Evolutionary conservation across 1,140 invertebrate genomes (phyloP).

Genomic region (Drosophila kanapiae): DNA sequence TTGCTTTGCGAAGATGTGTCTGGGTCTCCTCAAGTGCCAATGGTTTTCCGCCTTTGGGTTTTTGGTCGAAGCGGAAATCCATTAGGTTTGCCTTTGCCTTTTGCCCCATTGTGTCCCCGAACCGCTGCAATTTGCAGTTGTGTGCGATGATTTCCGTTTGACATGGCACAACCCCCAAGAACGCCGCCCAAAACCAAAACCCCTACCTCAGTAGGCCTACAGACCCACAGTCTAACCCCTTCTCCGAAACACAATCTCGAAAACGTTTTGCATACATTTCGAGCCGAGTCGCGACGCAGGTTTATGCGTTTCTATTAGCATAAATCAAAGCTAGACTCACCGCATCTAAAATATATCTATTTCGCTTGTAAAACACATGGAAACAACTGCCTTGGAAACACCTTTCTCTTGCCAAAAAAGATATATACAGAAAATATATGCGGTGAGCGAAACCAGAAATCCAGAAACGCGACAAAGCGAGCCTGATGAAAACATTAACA

Average conservation of each 20-base stretch:
- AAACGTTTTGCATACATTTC: conserved; percentile 74
- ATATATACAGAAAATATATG: conserved; percentile 28
- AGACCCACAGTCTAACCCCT: background rate
- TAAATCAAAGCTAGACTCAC: conserved; percentile 64
- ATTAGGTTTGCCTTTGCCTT: conserved; percentile 61
- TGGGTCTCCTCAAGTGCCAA: conserved; percentile 65
- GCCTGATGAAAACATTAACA: conserved; percentile 80
- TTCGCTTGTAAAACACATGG: conserved; percentile 70
- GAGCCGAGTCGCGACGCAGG: conserved; percentile 5
- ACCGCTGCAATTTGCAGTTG: conserved; percentile 71
- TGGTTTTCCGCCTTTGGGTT: conserved; percentile 70
- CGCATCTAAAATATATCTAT: conserved; percentile 27
- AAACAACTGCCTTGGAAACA: conserved; percentile 68
- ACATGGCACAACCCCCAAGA: conserved; percentile 47
- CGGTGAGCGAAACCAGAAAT: conserved; percentile 53
- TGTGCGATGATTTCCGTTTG: conserved; percentile 73
- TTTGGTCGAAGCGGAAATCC: conserved; percentile 73
- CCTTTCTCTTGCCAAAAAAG: conserved; percentile 66
- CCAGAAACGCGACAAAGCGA: conserved; percentile 49
- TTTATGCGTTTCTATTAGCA: conserved; percentile 77
- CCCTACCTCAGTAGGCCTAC: background rate
- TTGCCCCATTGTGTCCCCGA: conserved; percentile 29
- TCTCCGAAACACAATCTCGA: conserved; percentile 43
- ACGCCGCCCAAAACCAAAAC: background rate
- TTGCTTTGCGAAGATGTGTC: conserved; percentile 1